These are phyloP conservation scores for Magallana gigas DNA, from an alignment of 1,140 invertebrate genomes.

Conservation along the genomic window DNA sequence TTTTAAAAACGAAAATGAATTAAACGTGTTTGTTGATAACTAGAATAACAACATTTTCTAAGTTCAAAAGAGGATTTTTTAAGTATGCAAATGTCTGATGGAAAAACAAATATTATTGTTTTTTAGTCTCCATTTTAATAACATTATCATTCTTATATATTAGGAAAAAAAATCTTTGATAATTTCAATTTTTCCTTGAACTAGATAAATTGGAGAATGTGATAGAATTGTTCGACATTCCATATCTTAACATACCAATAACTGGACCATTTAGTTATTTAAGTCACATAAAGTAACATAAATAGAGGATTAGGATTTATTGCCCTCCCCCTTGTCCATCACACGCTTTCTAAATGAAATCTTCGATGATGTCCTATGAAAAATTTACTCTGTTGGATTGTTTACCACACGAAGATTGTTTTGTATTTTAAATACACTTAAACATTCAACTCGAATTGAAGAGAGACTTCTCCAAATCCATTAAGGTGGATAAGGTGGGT, in stretches of 20 bases:
- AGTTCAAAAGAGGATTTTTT: no score
- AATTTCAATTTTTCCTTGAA: no score
- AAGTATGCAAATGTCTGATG: no score
- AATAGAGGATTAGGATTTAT: conserved; percentile 7
- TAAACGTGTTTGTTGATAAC: no score
- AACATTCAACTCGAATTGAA: conserved; percentile 36
- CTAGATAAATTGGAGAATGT: no score
- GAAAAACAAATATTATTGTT: no score
- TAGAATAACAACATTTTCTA: no score
- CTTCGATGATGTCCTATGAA: background rate
- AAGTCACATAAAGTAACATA: background rate
- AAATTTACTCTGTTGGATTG: conserved; percentile 13
- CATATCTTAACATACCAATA: background rate
- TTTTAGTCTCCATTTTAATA: no score
- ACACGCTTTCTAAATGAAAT: background rate
- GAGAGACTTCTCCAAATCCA: conserved; percentile 32
- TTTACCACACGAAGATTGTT: conserved; percentile 28
- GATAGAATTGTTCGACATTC: no score
- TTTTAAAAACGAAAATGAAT: no score
- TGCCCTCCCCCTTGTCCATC: background rate
- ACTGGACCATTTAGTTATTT: background rate
- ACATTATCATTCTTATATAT: no score
- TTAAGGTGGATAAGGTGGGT: conserved; percentile 24
- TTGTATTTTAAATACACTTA: conserved; percentile 24
- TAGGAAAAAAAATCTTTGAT: no score